Percentiles rank a stretch among this genome's conserved stretches.
These are phyloP conservation scores for Argynnis bischoffii DNA, from an alignment of 2,888 invertebrate genomes.

Conservation along the genomic window DNA sequence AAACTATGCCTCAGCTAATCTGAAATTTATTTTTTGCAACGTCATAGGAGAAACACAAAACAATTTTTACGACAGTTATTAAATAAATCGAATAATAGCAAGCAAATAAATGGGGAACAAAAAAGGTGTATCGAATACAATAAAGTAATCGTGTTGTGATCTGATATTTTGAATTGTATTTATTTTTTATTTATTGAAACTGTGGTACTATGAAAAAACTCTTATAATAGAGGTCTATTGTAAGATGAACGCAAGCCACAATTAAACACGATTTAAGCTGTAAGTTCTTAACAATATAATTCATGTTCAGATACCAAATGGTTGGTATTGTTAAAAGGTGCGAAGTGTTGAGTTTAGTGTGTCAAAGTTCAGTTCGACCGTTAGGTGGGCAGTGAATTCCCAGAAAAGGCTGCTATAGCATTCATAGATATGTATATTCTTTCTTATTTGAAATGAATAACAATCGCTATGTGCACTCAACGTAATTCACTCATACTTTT, in stretches of 20 bases:
- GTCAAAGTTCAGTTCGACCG: constrained; percentile 71
- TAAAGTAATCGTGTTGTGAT: constrained; percentile 8
- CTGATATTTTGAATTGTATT: constrained; percentile 1
- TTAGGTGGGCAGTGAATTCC: constrained; percentile 56
- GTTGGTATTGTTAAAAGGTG: constrained; percentile 41
- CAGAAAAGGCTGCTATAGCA: constrained; percentile 16
- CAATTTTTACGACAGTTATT: constrained; percentile 6
- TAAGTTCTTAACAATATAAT: constrained; percentile 25
- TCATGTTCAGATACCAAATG: constrained; percentile 28
- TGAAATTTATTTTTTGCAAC: no score
- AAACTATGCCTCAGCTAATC: no score
- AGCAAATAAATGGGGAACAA: constrained; percentile 10
- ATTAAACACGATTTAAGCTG: constrained; percentile 26
- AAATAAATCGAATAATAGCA: background rate
- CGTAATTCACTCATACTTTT: background rate
- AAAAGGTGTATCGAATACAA: constrained; percentile 13
- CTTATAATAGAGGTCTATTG: constrained; percentile 18
- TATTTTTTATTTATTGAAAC: constrained; percentile 14
- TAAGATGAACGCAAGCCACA: constrained; percentile 23
- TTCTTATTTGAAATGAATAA: constrained; percentile 12
- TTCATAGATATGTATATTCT: constrained; percentile 14
- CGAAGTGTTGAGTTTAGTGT: constrained; percentile 56
- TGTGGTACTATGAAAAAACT: background rate
- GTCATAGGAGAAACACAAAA: background rate
- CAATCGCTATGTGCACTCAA: constrained; percentile 7